These are phyloP conservation scores for Sparus aurata DNA, from an alignment of 2,797 vertebrate genomes.

Conservation along the genomic window DNA sequence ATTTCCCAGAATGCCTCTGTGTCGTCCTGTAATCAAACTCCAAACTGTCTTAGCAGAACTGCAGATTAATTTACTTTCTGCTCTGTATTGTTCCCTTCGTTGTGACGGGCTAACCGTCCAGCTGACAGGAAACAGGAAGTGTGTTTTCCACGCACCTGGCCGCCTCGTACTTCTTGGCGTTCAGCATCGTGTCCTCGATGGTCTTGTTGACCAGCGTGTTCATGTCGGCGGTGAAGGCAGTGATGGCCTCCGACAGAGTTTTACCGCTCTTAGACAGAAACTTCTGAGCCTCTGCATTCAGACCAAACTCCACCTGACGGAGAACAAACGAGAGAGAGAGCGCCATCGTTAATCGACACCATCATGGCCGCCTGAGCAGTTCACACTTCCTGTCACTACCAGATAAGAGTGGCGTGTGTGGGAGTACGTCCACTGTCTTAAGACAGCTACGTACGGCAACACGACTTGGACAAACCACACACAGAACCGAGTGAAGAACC, in stretches of 20 bases:
- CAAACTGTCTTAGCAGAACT: background rate
- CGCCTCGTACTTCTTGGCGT: conserved; percentile 92
- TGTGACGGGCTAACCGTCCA: no score
- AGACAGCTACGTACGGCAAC: no score
- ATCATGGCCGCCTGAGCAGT: no score
- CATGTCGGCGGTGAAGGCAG: conserved; percentile 91
- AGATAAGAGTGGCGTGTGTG: no score
- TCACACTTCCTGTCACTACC: no score
- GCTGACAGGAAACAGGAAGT: no score
- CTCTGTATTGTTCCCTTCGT: no score
- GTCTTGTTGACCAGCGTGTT: conserved; percentile 94
- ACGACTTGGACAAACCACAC: no score
- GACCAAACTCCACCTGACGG: conserved; percentile 91
- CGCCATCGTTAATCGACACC: no score
- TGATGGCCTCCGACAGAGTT: conserved; percentile 89
- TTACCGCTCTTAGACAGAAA: conserved; percentile 92
- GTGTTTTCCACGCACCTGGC: conserved; percentile 85
- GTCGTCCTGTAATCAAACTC: background rate
- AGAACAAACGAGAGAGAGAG: background rate
- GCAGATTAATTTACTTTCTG: no score
- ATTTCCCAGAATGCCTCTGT: conserved; percentile 19
- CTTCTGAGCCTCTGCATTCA: conserved; percentile 93
- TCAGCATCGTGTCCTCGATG: conserved; percentile 94
- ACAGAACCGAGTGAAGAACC: no score
- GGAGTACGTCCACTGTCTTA: no score